Base-by-base conservation (phyloP, 2,797 vertebrate genomes). In the Poecilia velifera region DNA sequence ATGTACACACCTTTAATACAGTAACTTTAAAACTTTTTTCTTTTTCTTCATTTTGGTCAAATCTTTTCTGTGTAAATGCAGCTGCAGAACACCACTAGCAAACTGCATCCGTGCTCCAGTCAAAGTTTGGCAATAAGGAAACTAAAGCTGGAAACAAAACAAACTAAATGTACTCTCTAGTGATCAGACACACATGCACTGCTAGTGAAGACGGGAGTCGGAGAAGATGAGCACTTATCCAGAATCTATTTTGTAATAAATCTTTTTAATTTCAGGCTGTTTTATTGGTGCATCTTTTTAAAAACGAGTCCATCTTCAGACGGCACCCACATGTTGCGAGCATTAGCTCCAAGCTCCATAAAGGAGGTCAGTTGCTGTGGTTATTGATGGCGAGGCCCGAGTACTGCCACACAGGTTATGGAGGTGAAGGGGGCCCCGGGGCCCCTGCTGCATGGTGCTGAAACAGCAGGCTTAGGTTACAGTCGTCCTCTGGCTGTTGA, bases 391-490 rank as follows among this genome's bases (percentile, higher is more conserved):
- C 78, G 36, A 77, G 87, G 85, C 90, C 89, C 74, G 83, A 88
- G 82, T 82, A 83, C 89, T 84, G 91, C 88, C 88, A 77, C 43
- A 14, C 90, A 93, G 90, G 93, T 90, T 89, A 77, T 57, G 25
- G 90, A 93, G 91, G 93, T 90, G 53, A 89, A 83, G 93, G 93
- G 91, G 94, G 92, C 94, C 96, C 95, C 94, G 92, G 93, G 94
- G 95, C 94, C 94, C 94, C 96, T 93, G 94, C 95, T 97, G 96
- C 94, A 95, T 90, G 84, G 93, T 86, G 95, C 95, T 96, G 95
- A 96, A 96, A 97, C 96, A 96, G 93, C 90, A 91, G 95, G 95
- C 96, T 98, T 97, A 88, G 93, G 96, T 98, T 97, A 96, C 95
- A 95, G 89, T 94, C 90, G 76, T 79, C 78, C 80, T 84, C 71